phyloP scores from a whole-genome alignment of 2,888 invertebrate species.

The Chrysina gloriosa region DNA sequence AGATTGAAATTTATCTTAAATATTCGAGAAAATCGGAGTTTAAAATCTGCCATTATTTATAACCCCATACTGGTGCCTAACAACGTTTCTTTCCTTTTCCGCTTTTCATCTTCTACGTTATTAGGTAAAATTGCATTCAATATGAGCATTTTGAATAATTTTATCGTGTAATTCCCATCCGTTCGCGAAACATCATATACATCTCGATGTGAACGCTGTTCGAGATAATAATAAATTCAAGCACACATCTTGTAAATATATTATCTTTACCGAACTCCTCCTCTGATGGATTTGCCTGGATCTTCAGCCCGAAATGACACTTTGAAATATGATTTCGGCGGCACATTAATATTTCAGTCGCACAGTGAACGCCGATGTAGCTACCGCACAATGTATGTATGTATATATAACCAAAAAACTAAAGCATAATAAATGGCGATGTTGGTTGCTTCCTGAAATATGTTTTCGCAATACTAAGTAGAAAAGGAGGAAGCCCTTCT shows the following conservation, averaged over 20 bases:
- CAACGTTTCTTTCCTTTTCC: too few relatives aligned
- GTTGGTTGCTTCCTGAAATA: constrained; percentile 47
- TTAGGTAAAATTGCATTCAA: too few relatives aligned
- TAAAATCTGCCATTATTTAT: too few relatives aligned
- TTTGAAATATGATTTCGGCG: constrained; percentile 57
- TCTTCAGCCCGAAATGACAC: constrained; percentile 52
- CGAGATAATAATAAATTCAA: constrained; percentile 46
- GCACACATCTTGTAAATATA: constrained; percentile 49
- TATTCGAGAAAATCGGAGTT: too few relatives aligned
- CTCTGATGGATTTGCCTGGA: constrained; percentile 44
- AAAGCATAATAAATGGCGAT: constrained; percentile 55
- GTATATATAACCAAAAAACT: constrained; percentile 49
- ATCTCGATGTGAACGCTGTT: too few relatives aligned
- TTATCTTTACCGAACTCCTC: constrained; percentile 46
- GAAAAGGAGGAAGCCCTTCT: constrained; percentile 4
- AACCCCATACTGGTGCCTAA: too few relatives aligned
- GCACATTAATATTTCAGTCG: constrained; percentile 57
- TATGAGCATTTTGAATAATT: too few relatives aligned
- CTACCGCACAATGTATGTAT: constrained; percentile 45
- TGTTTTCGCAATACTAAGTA: constrained; percentile 47
- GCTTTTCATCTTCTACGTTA: too few relatives aligned
- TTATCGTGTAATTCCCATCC: too few relatives aligned
- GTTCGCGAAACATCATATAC: too few relatives aligned
- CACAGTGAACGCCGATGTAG: constrained; percentile 51
- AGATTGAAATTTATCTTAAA: too few relatives aligned